Evolutionary conservation across 2,888 invertebrate species (phyloP), one percentile per base, ranked within the genome.

Genomic region (Aproaerema taeniolella): DNA sequence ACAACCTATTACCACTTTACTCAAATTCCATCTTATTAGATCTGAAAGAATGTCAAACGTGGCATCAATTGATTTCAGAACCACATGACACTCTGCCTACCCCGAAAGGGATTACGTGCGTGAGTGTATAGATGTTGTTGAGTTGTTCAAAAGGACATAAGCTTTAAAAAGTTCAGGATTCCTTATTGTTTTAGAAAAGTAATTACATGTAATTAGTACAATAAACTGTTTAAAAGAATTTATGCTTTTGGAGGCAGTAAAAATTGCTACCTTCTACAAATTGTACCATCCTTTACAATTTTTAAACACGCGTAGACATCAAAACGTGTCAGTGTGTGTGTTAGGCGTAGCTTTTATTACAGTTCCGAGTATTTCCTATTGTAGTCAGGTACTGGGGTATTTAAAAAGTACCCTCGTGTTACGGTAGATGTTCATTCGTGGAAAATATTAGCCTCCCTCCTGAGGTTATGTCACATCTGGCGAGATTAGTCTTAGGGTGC

Each of bases 301-400:
- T 59, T 56, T 43, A 40, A 37, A 39, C 57, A 55, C 61, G 60
- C 55, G 49, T 56, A n/a, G n/a, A n/a, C n/a, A n/a, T n/a, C n/a
- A 49, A 48, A 45, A 45, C 42, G 46, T 46, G 45, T 17, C 9
- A 61, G 66, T 68, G 70, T 69, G 71, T 59, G 65, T 61, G 64
- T 61, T 64, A 55, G 48, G 52, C 53, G 56, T 41, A 43, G 53
- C 61, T 53, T 75, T 72, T 75, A 70, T 73, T 67, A 71, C 67
- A 59, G 67, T 67, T 67, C 61, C 48, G 53, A 58, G 66, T 58
- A 67, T 65, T 58, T 60, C 60, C 55, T 62, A 67, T 67, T 70
- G 66, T 64, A 43, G 53, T 54, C 53, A 53, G 56, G 56, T 55
- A 30, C 30, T n/a, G n/a, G n/a, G 36, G 37, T 30, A 10, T 28